Percentiles rank a stretch among this genome's conserved stretches.
Conservation (phyloP, 1,140 invertebrate genomes). For the Orchestia grillus region DNA sequence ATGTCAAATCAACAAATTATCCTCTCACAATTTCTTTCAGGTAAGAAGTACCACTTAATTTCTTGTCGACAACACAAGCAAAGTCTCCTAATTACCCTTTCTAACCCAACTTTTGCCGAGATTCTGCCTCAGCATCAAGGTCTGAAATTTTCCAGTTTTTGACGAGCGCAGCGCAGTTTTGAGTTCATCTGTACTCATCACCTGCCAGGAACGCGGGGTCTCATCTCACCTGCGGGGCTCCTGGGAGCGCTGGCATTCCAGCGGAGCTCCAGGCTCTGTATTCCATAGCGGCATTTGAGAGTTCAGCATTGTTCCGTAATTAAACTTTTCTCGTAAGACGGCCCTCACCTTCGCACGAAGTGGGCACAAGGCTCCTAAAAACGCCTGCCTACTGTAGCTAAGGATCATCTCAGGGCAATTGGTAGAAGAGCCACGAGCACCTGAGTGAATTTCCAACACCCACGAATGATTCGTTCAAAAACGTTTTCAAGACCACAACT, state of each 20-base stretch:
- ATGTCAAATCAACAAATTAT: no score
- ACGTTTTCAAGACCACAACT: not conserved
- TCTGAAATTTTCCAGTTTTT: not conserved
- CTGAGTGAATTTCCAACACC: slow-evolving; percentile 37
- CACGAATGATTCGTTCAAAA: not conserved
- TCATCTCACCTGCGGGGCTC: not conserved
- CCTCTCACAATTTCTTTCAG: no score
- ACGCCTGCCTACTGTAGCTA: not conserved
- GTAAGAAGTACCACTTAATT: no score
- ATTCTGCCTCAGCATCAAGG: no score
- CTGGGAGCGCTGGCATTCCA: not conserved
- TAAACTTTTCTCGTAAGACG: slow-evolving; percentile 55
- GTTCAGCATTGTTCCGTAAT: slow-evolving; percentile 49
- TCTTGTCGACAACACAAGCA: no score
- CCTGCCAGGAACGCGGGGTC: not conserved
- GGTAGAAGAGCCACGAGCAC: not conserved
- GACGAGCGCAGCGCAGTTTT: not conserved
- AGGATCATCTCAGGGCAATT: not conserved
- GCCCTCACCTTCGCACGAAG: slow-evolving; percentile 14
- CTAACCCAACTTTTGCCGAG: no score
- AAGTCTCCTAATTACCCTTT: no score
- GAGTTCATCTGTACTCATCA: not conserved
- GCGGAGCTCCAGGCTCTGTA: slow-evolving; percentile 10
- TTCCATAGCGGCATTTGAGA: slow-evolving; percentile 38
- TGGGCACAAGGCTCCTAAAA: not conserved